Percentiles rank a stretch among this genome's conserved stretches.
phyloP scores from a whole-genome alignment of 2,797 vertebrate species.

The Anisognathus igniventris region DNA sequence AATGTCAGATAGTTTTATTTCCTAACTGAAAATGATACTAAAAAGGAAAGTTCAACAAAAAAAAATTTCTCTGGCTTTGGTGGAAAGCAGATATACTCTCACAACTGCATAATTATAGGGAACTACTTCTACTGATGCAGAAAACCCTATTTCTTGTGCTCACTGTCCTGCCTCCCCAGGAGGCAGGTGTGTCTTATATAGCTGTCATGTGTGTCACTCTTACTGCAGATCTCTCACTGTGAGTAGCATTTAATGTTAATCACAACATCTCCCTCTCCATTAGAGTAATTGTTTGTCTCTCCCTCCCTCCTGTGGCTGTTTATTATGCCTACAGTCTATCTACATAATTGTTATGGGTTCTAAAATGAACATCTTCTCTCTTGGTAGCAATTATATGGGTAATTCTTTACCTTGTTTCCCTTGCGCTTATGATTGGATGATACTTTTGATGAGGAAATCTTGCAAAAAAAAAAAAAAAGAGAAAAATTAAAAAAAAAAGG shows the following conservation, averaged over 20 bases:
- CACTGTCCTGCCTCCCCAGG: not conserved
- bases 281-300: constrained; percentile 70
- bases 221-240: not conserved
- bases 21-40: not conserved
- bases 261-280: constrained; percentile 60
- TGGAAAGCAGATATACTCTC: not conserved
- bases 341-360: constrained; percentile 47
- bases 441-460: not conserved
- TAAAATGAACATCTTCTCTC: constrained; percentile 53
- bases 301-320: constrained; percentile 62
- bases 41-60: not conserved
- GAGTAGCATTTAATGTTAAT: constrained; percentile 52
- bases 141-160: not conserved
- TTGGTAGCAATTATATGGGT: constrained; percentile 3
- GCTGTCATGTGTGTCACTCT: not conserved
- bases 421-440: constrained; percentile 26
- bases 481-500: not conserved
- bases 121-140: not conserved
- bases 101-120: not conserved
- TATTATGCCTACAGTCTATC: constrained; percentile 67
- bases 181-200: not conserved
- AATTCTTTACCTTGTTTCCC: constrained; percentile 45
- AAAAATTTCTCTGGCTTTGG: not conserved
- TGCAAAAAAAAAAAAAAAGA: accelerated
- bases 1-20: not conserved